These are phyloP conservation scores for Clarias platycephalus DNA, from an alignment of 2,797 vertebrate species.

Conservation along the genomic window DNA sequence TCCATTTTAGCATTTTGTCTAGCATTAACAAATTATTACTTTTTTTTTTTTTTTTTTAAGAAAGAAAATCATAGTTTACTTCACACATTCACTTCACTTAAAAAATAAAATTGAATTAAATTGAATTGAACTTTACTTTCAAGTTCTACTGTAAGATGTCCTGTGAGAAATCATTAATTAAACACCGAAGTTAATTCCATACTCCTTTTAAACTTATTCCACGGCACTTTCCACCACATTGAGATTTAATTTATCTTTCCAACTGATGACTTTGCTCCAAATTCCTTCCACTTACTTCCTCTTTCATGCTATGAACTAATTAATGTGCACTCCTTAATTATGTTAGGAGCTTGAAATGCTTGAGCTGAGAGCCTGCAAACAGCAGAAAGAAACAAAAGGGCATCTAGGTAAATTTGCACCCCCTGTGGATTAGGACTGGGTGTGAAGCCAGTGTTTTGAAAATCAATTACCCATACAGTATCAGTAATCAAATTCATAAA, in stretches of 20 bases:
- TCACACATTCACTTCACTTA: neutral
- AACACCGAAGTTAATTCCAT: constrained; percentile 19
- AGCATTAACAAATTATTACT: neutral
- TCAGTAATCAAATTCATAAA: constrained; percentile 12
- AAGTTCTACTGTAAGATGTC: neutral
- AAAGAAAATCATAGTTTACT: neutral
- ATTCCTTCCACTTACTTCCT: constrained; percentile 28
- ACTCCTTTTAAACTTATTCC: constrained; percentile 26
- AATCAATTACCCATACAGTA: constrained; percentile 41
- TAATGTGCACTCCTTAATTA: constrained; percentile 30
- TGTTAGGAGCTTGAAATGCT: constrained; percentile 21
- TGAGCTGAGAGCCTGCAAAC: constrained; percentile 1
- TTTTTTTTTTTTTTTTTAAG: neutral
- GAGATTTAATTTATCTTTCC: constrained; percentile 25
- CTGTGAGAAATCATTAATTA: neutral
- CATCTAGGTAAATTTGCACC: neutral
- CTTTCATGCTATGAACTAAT: constrained; percentile 26
- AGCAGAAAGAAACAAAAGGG: constrained; percentile 1
- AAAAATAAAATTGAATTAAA: no score
- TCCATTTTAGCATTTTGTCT: neutral
- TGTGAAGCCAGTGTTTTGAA: constrained; percentile 27
- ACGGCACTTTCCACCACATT: neutral
- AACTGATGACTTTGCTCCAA: neutral
- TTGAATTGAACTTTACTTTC: neutral
- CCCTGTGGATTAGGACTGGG: constrained; percentile 7